phyloP scores from a whole-genome alignment of 2,888 invertebrate genomes.

The Rhogogaster chlorosoma region DNA sequence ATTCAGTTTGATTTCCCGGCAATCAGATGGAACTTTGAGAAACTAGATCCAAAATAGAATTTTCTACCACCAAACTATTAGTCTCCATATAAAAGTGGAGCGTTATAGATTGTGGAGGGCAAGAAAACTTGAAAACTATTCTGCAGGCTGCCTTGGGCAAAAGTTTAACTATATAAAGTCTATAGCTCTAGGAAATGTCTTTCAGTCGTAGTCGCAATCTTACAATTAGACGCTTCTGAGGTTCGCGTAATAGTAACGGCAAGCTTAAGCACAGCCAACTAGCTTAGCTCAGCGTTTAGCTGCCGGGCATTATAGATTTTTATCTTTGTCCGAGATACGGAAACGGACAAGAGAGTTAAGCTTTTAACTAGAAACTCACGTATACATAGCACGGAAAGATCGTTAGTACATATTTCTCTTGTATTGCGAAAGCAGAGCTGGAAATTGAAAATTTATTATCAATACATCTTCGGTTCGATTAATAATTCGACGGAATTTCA shows the following conservation, averaged over 20 bases:
- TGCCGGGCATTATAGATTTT: neutral
- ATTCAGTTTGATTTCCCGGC: neutral
- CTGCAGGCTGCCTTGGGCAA: neutral
- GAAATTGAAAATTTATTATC: neutral
- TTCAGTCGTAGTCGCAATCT: constrained; percentile 7
- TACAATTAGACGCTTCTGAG: constrained; percentile 13
- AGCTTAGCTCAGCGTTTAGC: constrained; percentile 16
- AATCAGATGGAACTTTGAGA: constrained; percentile 4
- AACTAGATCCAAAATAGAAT: neutral
- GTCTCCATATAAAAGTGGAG: neutral
- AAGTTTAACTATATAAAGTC: neutral
- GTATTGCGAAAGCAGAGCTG: neutral
- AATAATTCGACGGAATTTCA: neutral
- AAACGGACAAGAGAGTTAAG: neutral
- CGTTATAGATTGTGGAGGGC: neutral
- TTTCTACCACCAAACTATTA: neutral
- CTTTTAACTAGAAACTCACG: neutral
- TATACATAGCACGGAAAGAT: neutral
- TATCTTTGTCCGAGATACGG: constrained; percentile 12
- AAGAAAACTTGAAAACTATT: constrained; percentile 22
- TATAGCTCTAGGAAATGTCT: neutral
- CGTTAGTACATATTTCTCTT: neutral
- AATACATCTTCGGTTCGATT: neutral
- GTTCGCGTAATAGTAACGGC: constrained; percentile 10
- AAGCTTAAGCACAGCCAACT: neutral